A percentile compares a stretch with the other conserved stretches of the same genome.
Evolutionary conservation across 1,140 invertebrate species (phyloP).

Genomic region (Pinna nobilis): DNA sequence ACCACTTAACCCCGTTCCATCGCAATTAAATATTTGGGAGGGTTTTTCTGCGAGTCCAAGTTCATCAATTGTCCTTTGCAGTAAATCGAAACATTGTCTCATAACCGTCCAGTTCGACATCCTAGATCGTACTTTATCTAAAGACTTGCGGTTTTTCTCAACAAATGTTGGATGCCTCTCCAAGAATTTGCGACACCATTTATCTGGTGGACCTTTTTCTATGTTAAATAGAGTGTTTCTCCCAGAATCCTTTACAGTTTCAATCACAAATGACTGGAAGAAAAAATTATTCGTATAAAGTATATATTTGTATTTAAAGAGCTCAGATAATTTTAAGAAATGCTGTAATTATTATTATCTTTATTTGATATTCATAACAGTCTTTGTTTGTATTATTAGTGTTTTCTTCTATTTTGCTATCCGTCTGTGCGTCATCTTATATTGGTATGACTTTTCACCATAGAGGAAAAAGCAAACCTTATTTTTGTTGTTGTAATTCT

Average conservation of each 20-base stretch:
- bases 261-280: neutral
- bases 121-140: neutral
- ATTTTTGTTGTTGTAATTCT: too few relatives aligned
- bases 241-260: neutral
- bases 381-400: too few relatives aligned
- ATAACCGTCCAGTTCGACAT: conserved; percentile 3
- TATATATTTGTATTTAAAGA: too few relatives aligned
- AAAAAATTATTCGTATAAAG: too few relatives aligned
- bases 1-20: neutral
- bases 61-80: neutral
- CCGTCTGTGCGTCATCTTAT: too few relatives aligned
- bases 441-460: too few relatives aligned
- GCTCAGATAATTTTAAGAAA: too few relatives aligned
- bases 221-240: neutral
- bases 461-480: too few relatives aligned
- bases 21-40: neutral
- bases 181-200: conserved; percentile 1
- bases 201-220: neutral
- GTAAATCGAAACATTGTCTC: neutral
- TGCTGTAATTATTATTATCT: too few relatives aligned
- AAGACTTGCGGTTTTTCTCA: neutral
- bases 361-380: too few relatives aligned
- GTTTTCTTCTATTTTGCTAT: too few relatives aligned
- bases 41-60: neutral
- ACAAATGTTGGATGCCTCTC: neutral